phyloP scores from a whole-genome alignment of 2,797 vertebrate genomes.

The Myripristis murdjan region DNA sequence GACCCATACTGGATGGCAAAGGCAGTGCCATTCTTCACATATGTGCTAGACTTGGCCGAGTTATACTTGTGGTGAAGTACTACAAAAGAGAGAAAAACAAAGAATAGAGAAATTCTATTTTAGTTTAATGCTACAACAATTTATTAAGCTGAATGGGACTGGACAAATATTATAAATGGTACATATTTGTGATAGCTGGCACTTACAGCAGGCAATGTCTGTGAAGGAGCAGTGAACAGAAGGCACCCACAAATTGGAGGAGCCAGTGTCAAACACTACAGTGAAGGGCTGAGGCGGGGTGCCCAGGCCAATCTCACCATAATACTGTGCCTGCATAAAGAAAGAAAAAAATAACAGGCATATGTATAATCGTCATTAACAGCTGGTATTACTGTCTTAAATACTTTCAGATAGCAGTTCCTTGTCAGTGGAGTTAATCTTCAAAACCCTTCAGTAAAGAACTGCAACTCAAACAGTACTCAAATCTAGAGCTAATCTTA shows the following conservation, averaged over 20 bases:
- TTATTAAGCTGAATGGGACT: background rate
- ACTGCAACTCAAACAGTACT: no score
- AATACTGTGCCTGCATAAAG: slow-evolving; percentile 91
- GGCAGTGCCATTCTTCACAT: slow-evolving; percentile 91
- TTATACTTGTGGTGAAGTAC: slow-evolving; percentile 95
- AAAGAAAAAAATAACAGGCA: background rate
- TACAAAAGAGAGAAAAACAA: slow-evolving; percentile 55
- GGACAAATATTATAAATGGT: background rate
- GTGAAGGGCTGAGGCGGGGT: slow-evolving; percentile 92
- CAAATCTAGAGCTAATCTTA: background rate
- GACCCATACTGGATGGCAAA: slow-evolving; percentile 95
- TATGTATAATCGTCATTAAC: background rate
- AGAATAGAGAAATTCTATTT: background rate
- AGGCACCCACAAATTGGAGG: slow-evolving; percentile 98
- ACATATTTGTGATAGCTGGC: no score
- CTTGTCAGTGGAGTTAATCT: background rate
- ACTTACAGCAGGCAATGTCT: slow-evolving; percentile 95
- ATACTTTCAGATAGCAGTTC: background rate
- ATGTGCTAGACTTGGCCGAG: slow-evolving; percentile 90
- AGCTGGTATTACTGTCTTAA: background rate
- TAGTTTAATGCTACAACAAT: background rate
- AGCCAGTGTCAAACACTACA: slow-evolving; percentile 97
- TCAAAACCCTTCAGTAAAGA: background rate
- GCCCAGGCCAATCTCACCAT: slow-evolving; percentile 88
- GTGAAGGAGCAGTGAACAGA: slow-evolving; percentile 89